Base-by-base conservation (phyloP, 1,140 invertebrate genomes). In the Sycobia sp. region DNA sequence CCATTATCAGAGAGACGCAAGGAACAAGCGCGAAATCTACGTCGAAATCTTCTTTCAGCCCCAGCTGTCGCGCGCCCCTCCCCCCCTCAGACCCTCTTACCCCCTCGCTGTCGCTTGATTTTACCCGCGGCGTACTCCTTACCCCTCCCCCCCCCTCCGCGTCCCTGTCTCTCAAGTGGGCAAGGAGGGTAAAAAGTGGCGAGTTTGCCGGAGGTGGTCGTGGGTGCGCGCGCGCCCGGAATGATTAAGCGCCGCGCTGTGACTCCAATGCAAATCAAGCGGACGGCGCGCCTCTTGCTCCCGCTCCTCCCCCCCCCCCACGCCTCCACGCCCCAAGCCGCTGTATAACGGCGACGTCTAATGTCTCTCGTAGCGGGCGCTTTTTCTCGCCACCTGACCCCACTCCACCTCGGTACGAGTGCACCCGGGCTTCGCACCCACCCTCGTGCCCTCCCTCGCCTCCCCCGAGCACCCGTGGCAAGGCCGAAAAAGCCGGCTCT, bases 221-320 rank as follows among this genome's bases (percentile, higher is more conserved):
- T n/a, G n/a, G n/a, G n/a, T 34, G 50, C 4, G 57, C 16, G 47
- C 39, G 57, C 46, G 44, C 61, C 54, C 13, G 38, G 49, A 53
- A 65, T 65, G 55, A 54, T 58, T 65, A 65, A 65, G 62, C 47
- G 62, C 3, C 39, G 22, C n/a, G 29, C 47, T 64, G 62, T 41
- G 62, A 41, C 62, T 64, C 18, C 16, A 43, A 64, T 64, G 62
- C 62, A 64, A 64, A 64, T 64, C 44, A 23, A 53, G 36, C 23
- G 3, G 8, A 5, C 36, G 36, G 9, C 14, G 36, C 51, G 13
- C 3, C 22, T 51, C 20, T 32, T 18, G 22, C 51, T n/a, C 22
- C 36, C 11, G 7, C 14, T n/a, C 11, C 46, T 44, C 39, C 9
- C n/a, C 14, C 10, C 27, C 55, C 7, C 10, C 4, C 53, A n/a